Evolutionary conservation across 2,797 vertebrate genomes (phyloP), one percentile per base, ranked within the genome.

Genomic region (Chloroceryle inda): DNA sequence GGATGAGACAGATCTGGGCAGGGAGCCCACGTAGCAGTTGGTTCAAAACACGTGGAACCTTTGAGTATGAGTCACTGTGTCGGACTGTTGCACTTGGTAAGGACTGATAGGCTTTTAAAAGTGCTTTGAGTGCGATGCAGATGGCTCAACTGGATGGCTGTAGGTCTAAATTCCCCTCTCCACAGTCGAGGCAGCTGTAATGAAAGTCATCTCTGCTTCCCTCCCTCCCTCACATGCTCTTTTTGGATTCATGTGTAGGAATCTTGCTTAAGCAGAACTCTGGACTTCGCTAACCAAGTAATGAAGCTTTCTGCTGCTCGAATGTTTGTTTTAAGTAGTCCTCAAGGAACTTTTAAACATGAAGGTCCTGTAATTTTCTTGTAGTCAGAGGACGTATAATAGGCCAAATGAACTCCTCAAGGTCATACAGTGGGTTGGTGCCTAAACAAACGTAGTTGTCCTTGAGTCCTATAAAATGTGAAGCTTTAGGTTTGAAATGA

Each of bases 1-100:
- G 63, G 79, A 71, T 73, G 94, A 94, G 91, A 42, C 83, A 42
- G 88, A 83, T 82, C 89, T 94, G 89, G 93, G 92, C 91, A 75
- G 78, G 66, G 77, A 96, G 91, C 94, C 91, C 91, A 15, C 44
- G 87, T 11, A 29, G 14, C 84, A 95, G 93, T 55, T 96, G 93
- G 80, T 81, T 72, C 22, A 71, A 9, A 92, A 42, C 87, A 72
- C 9, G 4, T 56, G 81, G 66, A 49, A 19, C 37, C 18, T 77
- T 87, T 68, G 40, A 40, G 84, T 8, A 6, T 38, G 84, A 94
- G 84, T 91, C 84, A 13, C 64, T 13, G 52, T 29, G 93, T 64
- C 67, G 12, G 71, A 4, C 62, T 50, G 78, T 52, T 88, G 91
- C 53, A 4, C 77, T 95, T 22, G 68, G 81, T 29, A 33, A 38